Percentiles rank a stretch among this genome's conserved stretches.
Evolutionary conservation across 2,113 vertebrate species (phyloP).

Genomic region (Scortum barcoo): DNA sequence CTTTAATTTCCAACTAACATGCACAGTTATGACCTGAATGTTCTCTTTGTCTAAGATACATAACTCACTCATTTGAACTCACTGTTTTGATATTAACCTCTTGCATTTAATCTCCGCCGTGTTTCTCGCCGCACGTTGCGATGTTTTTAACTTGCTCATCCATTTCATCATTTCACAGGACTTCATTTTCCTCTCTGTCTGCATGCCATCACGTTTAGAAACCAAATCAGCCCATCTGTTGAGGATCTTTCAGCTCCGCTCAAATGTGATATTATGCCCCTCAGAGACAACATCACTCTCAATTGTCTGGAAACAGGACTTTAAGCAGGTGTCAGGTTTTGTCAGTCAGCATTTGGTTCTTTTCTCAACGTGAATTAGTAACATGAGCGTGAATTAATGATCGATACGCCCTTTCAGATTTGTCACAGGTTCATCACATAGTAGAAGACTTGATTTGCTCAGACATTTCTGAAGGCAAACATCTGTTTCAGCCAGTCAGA

Average conservation of each 20-base stretch:
- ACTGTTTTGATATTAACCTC: slow-evolving; percentile 4
- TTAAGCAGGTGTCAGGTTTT: slow-evolving; percentile 53
- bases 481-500: slow-evolving; percentile 46
- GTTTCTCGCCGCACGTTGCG: slow-evolving; percentile 45
- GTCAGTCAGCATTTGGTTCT: slow-evolving; percentile 29
- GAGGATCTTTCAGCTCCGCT: slow-evolving; percentile 77
- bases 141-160: slow-evolving; percentile 41
- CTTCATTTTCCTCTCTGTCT: slow-evolving; percentile 44
- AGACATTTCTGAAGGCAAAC: slow-evolving; percentile 52
- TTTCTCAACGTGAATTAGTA: slow-evolving; percentile 44
- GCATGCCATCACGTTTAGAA: slow-evolving; percentile 60
- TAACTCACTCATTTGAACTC: slow-evolving; percentile 19
- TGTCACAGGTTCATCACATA: slow-evolving; percentile 32
- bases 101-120: background rate
- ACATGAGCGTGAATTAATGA: slow-evolving; percentile 43
- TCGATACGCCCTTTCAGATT: slow-evolving; percentile 26
- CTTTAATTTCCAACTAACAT: slow-evolving; percentile 35
- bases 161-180: slow-evolving; percentile 41
- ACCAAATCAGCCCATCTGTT: slow-evolving; percentile 64
- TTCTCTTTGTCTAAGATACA: background rate
- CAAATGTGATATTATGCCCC: slow-evolving; percentile 54
- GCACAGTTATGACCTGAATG: slow-evolving; percentile 8
- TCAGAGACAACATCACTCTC: slow-evolving; percentile 55
- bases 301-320: slow-evolving; percentile 56
- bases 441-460: slow-evolving; percentile 41